Percentiles rank a stretch among this genome's conserved stretches.
Evolutionary conservation across 2,797 vertebrate species (phyloP).

Genomic region (Myotis daubentonii): DNA sequence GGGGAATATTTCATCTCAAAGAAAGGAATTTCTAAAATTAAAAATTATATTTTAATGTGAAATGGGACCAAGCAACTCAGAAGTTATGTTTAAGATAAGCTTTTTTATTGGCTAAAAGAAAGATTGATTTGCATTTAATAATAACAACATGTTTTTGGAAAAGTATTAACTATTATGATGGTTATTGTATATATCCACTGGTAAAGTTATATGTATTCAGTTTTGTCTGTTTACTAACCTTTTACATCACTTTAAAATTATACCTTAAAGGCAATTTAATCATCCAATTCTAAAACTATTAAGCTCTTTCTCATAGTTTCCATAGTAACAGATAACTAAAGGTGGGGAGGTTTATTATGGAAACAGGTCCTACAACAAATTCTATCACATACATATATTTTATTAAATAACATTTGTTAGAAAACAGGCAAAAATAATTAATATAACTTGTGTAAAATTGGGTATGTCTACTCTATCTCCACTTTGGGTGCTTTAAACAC

Average conservation of each 20-base stretch:
- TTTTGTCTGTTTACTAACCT: background rate
- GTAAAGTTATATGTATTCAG: background rate
- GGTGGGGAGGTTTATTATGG: background rate
- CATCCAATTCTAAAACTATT: background rate
- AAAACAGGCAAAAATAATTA: background rate
- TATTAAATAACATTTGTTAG: background rate
- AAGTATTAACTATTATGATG: background rate
- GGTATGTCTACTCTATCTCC: background rate
- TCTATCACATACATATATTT: background rate
- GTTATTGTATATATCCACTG: background rate
- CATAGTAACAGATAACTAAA: background rate
- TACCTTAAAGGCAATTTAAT: background rate
- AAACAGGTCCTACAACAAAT: background rate
- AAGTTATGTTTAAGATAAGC: background rate
- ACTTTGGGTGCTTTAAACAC: background rate
- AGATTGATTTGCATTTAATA: slow-evolving; percentile 2
- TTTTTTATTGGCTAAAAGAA: background rate
- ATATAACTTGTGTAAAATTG: background rate
- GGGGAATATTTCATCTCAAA: background rate
- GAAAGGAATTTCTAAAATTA: background rate
- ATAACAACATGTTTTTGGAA: background rate
- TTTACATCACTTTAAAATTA: background rate
- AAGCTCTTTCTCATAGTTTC: background rate
- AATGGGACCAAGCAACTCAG: background rate
- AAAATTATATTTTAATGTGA: slow-evolving; percentile 2